Percentiles rank a stretch among this genome's conserved stretches.
Evolutionary conservation across 2,888 invertebrate species (phyloP).

Genomic region (Hyppa rectilinea): DNA sequence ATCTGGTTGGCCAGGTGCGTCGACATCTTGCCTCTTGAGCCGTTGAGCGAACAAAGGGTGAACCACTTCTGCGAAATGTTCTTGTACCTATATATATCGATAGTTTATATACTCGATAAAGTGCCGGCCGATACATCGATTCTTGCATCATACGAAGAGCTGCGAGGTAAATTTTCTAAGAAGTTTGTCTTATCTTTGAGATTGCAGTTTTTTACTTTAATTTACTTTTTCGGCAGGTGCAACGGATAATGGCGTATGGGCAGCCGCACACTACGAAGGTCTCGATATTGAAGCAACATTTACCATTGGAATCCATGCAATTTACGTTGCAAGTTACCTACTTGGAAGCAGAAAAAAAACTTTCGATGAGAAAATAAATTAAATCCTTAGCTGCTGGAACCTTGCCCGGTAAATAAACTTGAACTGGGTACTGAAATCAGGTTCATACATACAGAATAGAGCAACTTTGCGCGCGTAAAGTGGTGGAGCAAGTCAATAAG

Average conservation of each 20-base stretch:
- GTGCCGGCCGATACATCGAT: conserved; percentile 36
- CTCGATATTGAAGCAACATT: not conserved
- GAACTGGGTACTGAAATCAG: conserved; percentile 57
- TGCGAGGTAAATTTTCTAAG: conserved; percentile 32
- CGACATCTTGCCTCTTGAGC: conserved; percentile 72
- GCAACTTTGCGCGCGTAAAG: conserved; percentile 49
- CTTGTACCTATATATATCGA: conserved; percentile 57
- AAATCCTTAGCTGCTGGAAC: conserved; percentile 50
- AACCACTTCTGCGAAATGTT: conserved; percentile 72
- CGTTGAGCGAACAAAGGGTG: conserved; percentile 76
- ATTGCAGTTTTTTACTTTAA: conserved; percentile 36
- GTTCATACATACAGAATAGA: conserved; percentile 59
- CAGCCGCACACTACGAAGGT: not conserved
- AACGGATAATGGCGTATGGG: conserved; percentile 14
- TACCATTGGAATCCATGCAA: not conserved
- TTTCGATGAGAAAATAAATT: conserved; percentile 30
- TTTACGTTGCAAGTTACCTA: conserved; percentile 11
- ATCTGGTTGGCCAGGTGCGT: conserved; percentile 86
- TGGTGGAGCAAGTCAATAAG: conserved; percentile 57
- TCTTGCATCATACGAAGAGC: conserved; percentile 43
- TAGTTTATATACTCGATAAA: conserved; percentile 66
- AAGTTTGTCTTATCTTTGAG: conserved; percentile 41
- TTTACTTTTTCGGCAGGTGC: conserved; percentile 46
- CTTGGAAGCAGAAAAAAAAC: not conserved
- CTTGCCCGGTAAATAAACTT: conserved; percentile 47